Evolutionary conservation across 2,888 invertebrate genomes (phyloP).

Genomic region (Elysia crispata): DNA sequence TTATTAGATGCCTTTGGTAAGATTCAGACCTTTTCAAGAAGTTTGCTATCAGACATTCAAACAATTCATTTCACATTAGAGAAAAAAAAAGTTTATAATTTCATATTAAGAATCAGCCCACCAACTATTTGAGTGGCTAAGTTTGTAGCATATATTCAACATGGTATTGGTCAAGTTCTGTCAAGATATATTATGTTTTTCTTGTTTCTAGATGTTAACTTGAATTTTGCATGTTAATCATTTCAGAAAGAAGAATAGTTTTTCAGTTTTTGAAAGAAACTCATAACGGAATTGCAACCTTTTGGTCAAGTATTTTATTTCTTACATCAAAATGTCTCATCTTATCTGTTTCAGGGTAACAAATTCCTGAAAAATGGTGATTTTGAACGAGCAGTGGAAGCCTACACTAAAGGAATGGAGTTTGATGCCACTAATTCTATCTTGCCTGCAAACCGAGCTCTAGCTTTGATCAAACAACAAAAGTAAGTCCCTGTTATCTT

Average conservation of each 20-base stretch:
- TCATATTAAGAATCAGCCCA: no score
- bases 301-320: background rate
- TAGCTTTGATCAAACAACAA: constrained; percentile 89
- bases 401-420: constrained; percentile 76
- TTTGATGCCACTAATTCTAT: constrained; percentile 80
- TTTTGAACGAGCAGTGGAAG: constrained; percentile 76
- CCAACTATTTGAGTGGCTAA: no score
- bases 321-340: background rate
- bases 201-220: no score
- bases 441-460: constrained; percentile 91
- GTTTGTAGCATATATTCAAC: no score
- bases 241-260: background rate
- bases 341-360: constrained; percentile 74
- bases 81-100: no score
- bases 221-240: no score
- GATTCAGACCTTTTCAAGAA: no score
- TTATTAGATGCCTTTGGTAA: no score
- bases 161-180: no score
- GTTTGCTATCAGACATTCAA: no score
- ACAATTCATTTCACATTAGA: no score
- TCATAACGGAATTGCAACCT: background rate
- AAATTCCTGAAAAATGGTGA: constrained; percentile 75
- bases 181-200: no score
- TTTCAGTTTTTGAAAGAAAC: background rate
- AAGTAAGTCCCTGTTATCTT: constrained; percentile 74